phyloP scores from a whole-genome alignment of 1,140 invertebrate species.

The Neodiprion fabricii region DNA sequence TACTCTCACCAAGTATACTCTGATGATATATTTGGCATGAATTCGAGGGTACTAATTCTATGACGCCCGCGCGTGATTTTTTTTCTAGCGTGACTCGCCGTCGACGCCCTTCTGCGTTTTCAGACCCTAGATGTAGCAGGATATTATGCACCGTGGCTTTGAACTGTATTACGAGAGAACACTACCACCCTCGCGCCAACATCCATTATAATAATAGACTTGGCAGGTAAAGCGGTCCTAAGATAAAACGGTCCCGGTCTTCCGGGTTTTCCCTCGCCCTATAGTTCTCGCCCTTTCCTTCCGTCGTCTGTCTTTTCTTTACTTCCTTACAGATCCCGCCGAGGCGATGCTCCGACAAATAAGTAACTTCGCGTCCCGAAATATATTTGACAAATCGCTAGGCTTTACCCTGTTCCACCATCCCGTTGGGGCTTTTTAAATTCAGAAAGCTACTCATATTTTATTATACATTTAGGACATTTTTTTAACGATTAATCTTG shows the following conservation, averaged over 20 bases:
- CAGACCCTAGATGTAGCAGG: not conserved
- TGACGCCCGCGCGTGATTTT: not conserved
- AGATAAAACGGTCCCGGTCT: not conserved
- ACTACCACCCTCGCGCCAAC: not conserved
- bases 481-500: too few relatives aligned
- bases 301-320: not conserved
- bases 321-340: not conserved
- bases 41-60: not conserved
- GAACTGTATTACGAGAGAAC: not conserved
- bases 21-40: too few relatives aligned
- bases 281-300: not conserved
- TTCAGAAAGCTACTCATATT: too few relatives aligned
- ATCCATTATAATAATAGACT: conserved; percentile 6
- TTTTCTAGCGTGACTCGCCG: not conserved
- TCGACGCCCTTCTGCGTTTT: not conserved
- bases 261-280: not conserved
- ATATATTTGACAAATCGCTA: not conserved
- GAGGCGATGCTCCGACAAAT: not conserved
- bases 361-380: not conserved
- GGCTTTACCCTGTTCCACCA: not conserved
- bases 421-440: not conserved
- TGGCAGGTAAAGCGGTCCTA: conserved; percentile 4
- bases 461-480: too few relatives aligned
- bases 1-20: too few relatives aligned
- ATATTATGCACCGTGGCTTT: not conserved